Evolutionary conservation across 2,797 vertebrate species (phyloP).

Genomic region (Denticeps clupeoides): DNA sequence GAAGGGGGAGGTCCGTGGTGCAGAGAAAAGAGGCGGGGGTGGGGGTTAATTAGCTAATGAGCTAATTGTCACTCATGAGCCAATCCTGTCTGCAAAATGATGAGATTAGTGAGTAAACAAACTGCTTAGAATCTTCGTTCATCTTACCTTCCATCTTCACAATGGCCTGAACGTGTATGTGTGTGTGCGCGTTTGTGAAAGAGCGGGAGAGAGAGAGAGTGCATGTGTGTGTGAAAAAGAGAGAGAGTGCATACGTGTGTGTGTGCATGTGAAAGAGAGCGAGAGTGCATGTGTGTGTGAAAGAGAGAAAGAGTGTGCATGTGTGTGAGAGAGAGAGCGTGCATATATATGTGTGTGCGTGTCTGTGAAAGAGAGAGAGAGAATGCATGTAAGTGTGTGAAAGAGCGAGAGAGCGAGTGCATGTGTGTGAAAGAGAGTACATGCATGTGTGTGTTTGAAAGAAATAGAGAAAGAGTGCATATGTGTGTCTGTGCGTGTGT

Average conservation of each 20-base stretch:
- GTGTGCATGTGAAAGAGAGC: constrained; percentile 13
- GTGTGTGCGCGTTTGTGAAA: constrained; percentile 4
- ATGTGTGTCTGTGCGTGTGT: too few species aligned
- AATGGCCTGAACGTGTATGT: constrained; percentile 1
- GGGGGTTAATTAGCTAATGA: too few species aligned
- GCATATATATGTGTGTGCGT: constrained; percentile 8
- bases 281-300: constrained; percentile 16
- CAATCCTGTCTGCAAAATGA: too few species aligned
- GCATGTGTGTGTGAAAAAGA: constrained; percentile 4
- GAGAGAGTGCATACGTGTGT: neutral
- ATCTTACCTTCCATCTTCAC: too few species aligned
- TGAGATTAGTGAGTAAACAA: too few species aligned
- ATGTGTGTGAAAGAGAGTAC: neutral
- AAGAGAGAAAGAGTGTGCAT: neutral
- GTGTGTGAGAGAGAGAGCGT: neutral
- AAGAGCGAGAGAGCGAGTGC: too few species aligned
- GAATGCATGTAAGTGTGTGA: neutral
- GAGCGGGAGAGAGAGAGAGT: constrained; percentile 5
- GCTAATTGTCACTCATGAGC: too few species aligned
- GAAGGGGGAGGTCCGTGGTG: too few species aligned
- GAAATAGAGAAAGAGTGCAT: too few species aligned
- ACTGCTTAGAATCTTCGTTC: too few species aligned
- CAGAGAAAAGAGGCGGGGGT: too few species aligned
- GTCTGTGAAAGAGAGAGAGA: neutral
- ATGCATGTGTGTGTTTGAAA: too few species aligned